Base-by-base conservation (phyloP, 2,113 vertebrate species). In the Elachura formosa region DNA sequence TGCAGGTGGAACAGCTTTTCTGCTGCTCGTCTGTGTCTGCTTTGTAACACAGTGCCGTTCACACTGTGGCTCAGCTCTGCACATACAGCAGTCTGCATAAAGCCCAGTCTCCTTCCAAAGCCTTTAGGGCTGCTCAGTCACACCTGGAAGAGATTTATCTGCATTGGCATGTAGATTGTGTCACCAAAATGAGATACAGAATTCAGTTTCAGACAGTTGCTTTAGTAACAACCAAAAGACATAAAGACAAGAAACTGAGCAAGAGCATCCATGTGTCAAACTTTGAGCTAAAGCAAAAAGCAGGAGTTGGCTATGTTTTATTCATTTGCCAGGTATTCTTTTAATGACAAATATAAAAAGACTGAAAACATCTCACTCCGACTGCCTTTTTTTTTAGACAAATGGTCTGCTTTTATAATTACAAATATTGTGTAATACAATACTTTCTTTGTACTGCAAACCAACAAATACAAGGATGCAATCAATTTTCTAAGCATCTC, bases 311-410 rank as follows among this genome's bases (percentile, higher is more conserved):
- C 52, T 52, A 55, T 86, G 31, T 2, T 15, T 69, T 85, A 95
- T 95, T 86, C 83, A 96, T 97, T 98, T 98, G 96, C 96, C 97
- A 98, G 96, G 88, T 97, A 98, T 96, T 97, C 84, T 97, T 98
- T 98, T 98, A 98, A 98, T 97, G 97, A 98, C 97, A 97, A 98
- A 97, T 98, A 98, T 95, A 98, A 98, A 80, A 98, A 97, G 94
- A 97, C 93, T 94, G 96, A 96, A 97, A 97, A 97, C 97, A 98
- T 97, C 81, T 96, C 96, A 67, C 96, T 98, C 95, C 96, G 94
- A 94, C 97, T 97, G 96, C 93, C 94, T 62, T 55, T 40, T 67
- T 96, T 84, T 78, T 90, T 31, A 43, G 41, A 62, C 96, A 98
- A 98, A 95, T 86, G 83, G 96, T 96, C 96, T 97, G 89, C 43